These are phyloP conservation scores for Mesembrinibis cayennensis DNA, from an alignment of 2,113 vertebrate genomes.

Conservation along the genomic window DNA sequence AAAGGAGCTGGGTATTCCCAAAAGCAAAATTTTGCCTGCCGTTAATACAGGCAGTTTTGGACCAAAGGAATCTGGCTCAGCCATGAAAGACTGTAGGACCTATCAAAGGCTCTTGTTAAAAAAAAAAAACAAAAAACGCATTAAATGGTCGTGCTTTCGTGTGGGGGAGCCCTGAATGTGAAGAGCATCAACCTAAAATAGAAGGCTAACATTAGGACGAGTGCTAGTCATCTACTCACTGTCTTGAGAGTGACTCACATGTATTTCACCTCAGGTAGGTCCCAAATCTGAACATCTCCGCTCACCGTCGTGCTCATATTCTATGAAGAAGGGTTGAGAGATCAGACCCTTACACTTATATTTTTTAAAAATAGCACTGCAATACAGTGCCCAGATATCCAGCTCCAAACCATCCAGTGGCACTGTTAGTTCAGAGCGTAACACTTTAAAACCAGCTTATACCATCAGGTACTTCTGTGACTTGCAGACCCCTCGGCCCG, in stretches of 20 bases:
- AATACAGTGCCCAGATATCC: neutral
- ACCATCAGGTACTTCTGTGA: neutral
- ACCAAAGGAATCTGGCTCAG: neutral
- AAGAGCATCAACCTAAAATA: constrained; percentile 36
- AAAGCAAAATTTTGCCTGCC: neutral
- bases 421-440: neutral
- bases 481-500: neutral
- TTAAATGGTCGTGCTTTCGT: neutral
- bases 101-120: neutral
- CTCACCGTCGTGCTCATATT: neutral
- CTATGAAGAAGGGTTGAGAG: neutral
- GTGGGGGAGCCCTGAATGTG: constrained; percentile 4
- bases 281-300: neutral
- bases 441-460: neutral
- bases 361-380: neutral
- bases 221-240: constrained; percentile 22
- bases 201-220: constrained; percentile 9
- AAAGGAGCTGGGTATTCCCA: neutral
- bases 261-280: neutral
- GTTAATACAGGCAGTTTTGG: neutral
- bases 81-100: neutral
- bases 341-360: neutral
- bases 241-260: constrained; percentile 23
- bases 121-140: neutral
- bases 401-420: neutral